phyloP scores from a whole-genome alignment of 2,797 vertebrate species.

The Falco berigora region DNA sequence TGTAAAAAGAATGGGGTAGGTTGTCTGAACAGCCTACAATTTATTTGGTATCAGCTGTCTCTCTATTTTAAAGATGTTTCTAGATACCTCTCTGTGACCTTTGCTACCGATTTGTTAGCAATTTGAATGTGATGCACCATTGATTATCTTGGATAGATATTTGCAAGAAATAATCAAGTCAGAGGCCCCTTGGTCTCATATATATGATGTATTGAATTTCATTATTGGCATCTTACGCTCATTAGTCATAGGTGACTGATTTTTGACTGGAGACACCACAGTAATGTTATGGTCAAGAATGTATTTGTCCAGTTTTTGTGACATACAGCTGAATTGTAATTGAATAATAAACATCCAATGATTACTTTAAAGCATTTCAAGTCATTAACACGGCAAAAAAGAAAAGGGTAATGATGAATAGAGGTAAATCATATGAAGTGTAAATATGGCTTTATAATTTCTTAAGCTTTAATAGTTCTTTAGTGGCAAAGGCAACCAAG shows the following conservation, averaged over 20 bases:
- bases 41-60: not conserved
- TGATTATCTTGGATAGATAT: not conserved
- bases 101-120: not conserved
- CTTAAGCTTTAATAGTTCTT: not conserved
- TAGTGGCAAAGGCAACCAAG: not conserved
- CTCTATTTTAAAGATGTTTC: not conserved
- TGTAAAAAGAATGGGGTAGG: not conserved
- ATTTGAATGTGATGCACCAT: not conserved
- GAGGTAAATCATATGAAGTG: not conserved
- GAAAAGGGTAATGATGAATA: not conserved
- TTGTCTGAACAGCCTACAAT: not conserved
- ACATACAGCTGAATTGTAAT: not conserved
- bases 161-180: not conserved
- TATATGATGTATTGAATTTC: not conserved
- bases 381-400: not conserved
- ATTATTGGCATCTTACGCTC: not conserved
- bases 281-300: not conserved
- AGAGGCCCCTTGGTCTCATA: not conserved
- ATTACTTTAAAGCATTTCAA: not conserved
- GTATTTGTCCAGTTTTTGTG: not conserved
- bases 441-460: not conserved
- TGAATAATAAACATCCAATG: not conserved
- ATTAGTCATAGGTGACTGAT: not conserved
- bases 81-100: not conserved
- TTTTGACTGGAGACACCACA: not conserved